Percentiles rank a stretch among this genome's conserved stretches.
These are phyloP conservation scores for Egretta garzetta DNA, from an alignment of 2,113 vertebrate genomes.

Conservation along the genomic window DNA sequence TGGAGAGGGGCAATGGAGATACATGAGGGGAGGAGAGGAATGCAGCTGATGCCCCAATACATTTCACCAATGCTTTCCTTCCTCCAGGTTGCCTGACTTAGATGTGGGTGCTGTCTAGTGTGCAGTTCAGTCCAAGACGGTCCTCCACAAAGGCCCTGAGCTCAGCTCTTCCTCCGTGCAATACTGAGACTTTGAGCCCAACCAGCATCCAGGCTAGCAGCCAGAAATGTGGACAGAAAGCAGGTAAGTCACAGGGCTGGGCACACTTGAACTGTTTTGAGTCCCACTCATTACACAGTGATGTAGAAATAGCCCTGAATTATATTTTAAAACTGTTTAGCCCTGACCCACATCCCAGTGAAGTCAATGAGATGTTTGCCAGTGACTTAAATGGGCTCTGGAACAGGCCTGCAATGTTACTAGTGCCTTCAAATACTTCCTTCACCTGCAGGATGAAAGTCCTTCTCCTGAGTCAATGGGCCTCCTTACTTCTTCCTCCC, in stretches of 20 bases:
- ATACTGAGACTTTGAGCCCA: not conserved
- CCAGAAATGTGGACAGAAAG: slow-evolving; percentile 7
- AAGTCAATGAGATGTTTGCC: slow-evolving; percentile 34
- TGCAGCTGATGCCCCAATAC: not conserved
- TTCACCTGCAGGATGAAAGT: slow-evolving; percentile 64
- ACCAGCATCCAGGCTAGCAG: not conserved
- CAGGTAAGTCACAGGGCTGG: not conserved
- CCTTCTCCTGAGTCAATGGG: slow-evolving; percentile 13
- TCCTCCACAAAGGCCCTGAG: not conserved
- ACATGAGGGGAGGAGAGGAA: not conserved
- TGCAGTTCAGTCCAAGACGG: not conserved
- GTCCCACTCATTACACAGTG: not conserved
- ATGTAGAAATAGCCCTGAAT: slow-evolving; percentile 13
- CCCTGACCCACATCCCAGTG: not conserved
- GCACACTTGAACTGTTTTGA: not conserved
- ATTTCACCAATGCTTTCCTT: not conserved
- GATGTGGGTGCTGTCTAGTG: not conserved
- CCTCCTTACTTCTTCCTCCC: slow-evolving; percentile 53
- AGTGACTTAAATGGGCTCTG: slow-evolving; percentile 37
- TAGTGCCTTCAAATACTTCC: slow-evolving; percentile 42
- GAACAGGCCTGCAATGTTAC: slow-evolving; percentile 52
- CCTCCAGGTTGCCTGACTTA: not conserved
- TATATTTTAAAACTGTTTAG: slow-evolving; percentile 35
- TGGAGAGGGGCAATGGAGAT: not conserved
- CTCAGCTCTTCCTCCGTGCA: not conserved